Conservation (phyloP, 1,140 invertebrate species). For the Zaprionus lachaisei region DNA sequence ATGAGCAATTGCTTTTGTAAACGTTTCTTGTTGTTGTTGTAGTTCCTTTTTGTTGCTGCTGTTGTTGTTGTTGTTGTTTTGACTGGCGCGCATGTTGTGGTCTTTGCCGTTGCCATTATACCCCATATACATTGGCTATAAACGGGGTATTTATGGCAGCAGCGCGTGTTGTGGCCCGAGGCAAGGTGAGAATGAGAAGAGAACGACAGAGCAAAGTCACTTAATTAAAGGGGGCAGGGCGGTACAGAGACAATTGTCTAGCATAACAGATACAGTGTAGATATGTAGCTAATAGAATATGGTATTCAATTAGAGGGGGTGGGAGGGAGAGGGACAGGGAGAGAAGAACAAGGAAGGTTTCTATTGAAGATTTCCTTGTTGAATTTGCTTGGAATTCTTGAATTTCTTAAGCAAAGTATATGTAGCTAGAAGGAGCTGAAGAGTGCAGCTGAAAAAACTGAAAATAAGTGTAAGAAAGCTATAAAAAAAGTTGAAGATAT, state of each 20-base stretch:
- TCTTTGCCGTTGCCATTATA: conserved; percentile 39
- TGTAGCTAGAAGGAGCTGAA: not conserved
- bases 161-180: conserved; percentile 1
- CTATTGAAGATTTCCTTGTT: no score
- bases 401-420: not conserved
- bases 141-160: conserved; percentile 16
- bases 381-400: no score
- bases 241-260: not conserved
- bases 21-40: conserved; percentile 26
- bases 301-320: not conserved
- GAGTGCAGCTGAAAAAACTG: not conserved
- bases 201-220: not conserved
- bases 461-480: not conserved
- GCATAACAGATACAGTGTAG: not conserved
- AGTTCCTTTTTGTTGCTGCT: conserved; percentile 6
- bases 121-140: conserved; percentile 18
- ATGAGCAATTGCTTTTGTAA: conserved; percentile 72
- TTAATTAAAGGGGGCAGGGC: not conserved
- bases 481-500: not conserved
- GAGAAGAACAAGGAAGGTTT: no score
- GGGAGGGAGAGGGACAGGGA: no score
- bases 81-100: conserved; percentile 36
- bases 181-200: not conserved
- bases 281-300: not conserved
- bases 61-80: conserved; percentile 7